Evolutionary conservation across 64 coral and sea anemone species (phyloP).

Genomic region (Actinia equina): DNA sequence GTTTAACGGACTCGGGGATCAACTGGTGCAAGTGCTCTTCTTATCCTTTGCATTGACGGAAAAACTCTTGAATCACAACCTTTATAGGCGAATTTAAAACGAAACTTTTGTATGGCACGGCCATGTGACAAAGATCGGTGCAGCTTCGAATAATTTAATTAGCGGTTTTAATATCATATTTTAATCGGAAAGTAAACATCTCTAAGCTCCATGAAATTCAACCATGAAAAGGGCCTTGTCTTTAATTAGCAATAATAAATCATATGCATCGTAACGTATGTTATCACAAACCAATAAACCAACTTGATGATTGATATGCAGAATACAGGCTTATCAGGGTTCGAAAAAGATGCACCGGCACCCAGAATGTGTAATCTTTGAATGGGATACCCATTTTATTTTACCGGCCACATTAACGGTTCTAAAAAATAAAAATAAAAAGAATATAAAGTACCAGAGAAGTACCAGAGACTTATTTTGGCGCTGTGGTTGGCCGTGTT

Average conservation of each 20-base stretch:
- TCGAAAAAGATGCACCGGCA: background rate
- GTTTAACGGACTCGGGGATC: too few species aligned
- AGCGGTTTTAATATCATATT: constrained; percentile 25
- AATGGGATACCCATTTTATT: background rate
- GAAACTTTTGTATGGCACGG: background rate
- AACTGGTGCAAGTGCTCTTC: too few species aligned
- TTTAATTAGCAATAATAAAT: constrained; percentile 1
- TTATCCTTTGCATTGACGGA: too few species aligned
- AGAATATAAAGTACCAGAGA: too few species aligned
- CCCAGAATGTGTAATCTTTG: background rate
- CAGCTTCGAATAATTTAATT: constrained; percentile 17
- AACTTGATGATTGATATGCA: background rate
- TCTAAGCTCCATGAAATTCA: constrained; percentile 14
- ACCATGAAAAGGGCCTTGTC: background rate
- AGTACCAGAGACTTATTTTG: background rate
- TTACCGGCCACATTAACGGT: background rate
- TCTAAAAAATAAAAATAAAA: too few species aligned
- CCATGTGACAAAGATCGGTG: background rate
- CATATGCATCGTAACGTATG: background rate
- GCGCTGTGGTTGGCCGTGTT: background rate
- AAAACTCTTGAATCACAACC: background rate
- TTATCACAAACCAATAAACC: background rate
- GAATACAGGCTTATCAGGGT: background rate
- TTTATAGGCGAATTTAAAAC: background rate
- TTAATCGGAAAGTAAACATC: constrained; percentile 21